Conservation (phyloP, 2,888 invertebrate genomes). For the Agrotis clavis region DNA sequence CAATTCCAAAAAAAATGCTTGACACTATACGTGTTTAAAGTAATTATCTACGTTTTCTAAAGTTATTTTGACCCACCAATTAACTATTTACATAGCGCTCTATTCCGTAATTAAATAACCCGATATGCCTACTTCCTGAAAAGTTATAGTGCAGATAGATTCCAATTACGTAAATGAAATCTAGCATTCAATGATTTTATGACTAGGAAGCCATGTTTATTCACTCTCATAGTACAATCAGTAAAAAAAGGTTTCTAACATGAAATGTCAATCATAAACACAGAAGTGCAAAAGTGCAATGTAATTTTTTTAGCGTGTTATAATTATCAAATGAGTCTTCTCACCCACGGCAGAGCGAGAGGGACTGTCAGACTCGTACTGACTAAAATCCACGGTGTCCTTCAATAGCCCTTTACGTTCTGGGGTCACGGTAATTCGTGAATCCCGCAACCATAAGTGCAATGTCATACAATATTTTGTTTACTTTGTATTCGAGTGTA, state of each 20-base stretch:
- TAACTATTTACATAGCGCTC: neutral
- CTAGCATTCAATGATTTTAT: neutral
- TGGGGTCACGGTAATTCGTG: too few relatives aligned
- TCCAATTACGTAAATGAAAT: neutral
- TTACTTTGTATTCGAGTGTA: conserved; percentile 14
- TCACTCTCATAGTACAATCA: conserved; percentile 1
- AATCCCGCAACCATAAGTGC: neutral
- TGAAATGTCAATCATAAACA: neutral
- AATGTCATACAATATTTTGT: neutral
- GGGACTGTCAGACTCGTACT: too few relatives aligned
- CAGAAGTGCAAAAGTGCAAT: neutral
- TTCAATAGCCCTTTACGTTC: too few relatives aligned
- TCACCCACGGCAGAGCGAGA: too few relatives aligned
- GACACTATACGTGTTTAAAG: too few relatives aligned
- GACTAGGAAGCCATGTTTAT: conserved; percentile 1
- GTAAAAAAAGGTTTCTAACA: conserved; percentile 2
- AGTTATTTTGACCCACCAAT: neutral
- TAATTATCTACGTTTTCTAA: too few relatives aligned
- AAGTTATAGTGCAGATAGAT: neutral
- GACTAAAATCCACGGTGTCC: too few relatives aligned
- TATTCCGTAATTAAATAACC: neutral
- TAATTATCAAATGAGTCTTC: too few relatives aligned
- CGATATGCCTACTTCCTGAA: neutral
- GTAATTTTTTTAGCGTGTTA: neutral
- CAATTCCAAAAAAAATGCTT: too few relatives aligned